phyloP scores from a whole-genome alignment of 2,888 invertebrate genomes.

The Meteorus cinctellus region DNA sequence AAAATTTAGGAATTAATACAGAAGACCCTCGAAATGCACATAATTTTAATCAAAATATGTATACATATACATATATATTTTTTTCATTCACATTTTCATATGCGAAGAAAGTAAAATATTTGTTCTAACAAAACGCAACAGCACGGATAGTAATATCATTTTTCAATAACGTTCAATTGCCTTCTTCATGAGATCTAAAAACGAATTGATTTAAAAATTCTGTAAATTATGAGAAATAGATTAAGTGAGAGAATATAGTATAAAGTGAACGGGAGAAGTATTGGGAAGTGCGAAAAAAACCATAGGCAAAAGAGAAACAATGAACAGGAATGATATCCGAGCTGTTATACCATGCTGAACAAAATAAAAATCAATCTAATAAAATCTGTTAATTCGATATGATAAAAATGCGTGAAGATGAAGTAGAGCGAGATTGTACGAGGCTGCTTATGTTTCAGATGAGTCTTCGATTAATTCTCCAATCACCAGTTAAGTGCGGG shows the following conservation, averaged over 20 bases:
- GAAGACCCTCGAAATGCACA: constrained; percentile 11
- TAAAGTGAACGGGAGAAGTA: not conserved
- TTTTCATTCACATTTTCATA: constrained; percentile 29
- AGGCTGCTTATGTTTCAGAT: constrained; percentile 74
- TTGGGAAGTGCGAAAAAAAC: not conserved
- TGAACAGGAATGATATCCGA: constrained; percentile 21
- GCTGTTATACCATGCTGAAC: constrained; percentile 22
- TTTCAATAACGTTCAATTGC: not conserved
- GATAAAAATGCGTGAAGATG: constrained; percentile 26
- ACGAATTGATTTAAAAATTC: not conserved
- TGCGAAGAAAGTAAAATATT: not conserved
- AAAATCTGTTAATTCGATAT: constrained; percentile 18
- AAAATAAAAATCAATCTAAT: constrained; percentile 7
- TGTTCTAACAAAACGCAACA: constrained; percentile 4
- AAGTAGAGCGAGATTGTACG: constrained; percentile 68
- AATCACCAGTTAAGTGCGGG: constrained; percentile 68
- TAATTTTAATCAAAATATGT: constrained; percentile 26
- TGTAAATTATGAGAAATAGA: not conserved
- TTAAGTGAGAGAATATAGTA: not conserved
- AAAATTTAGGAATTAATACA: constrained; percentile 54
- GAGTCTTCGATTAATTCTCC: constrained; percentile 67
- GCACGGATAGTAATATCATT: constrained; percentile 13
- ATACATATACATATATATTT: constrained; percentile 26
- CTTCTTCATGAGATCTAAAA: not conserved
- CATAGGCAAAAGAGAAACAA: not conserved